These are phyloP conservation scores for Halichoerus grypus DNA, from an alignment of 2,113 vertebrate species.

Conservation along the genomic window DNA sequence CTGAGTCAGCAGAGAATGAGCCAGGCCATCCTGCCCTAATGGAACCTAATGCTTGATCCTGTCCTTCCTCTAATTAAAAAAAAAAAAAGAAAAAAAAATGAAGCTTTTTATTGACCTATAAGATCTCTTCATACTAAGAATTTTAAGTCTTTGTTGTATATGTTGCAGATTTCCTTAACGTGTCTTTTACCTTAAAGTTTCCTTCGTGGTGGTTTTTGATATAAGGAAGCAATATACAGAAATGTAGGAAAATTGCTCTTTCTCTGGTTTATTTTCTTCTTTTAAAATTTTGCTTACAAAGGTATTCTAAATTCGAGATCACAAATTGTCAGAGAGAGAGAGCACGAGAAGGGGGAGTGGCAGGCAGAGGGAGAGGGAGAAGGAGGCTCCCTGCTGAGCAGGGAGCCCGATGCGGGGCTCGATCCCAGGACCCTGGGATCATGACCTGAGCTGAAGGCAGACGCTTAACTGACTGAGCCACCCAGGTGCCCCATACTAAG, in stretches of 20 bases:
- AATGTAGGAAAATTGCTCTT: not conserved
- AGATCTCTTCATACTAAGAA: not conserved
- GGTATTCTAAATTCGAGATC: not conserved
- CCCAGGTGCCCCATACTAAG: not conserved
- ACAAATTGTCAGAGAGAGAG: not conserved
- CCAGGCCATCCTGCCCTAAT: not conserved
- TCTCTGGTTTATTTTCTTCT: not conserved
- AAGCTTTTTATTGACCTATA: not conserved
- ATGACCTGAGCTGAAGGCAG: too few relatives aligned
- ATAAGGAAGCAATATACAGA: not conserved
- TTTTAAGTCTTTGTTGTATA: not conserved
- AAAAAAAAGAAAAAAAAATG: not conserved
- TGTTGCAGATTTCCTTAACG: not conserved
- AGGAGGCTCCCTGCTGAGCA: too few relatives aligned
- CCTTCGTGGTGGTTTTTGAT: not conserved
- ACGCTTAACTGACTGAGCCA: too few relatives aligned
- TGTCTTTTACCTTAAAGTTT: not conserved
- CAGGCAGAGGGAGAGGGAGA: too few relatives aligned
- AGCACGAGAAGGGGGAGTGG: too few relatives aligned
- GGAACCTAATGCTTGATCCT: not conserved
- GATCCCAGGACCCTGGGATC: too few relatives aligned
- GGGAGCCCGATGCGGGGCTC: too few relatives aligned
- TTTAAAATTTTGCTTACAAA: slow-evolving; percentile 9
- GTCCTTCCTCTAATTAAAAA: not conserved
- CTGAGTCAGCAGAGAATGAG: not conserved